Conservation (phyloP, 37 sponge, comb jelly and placozoan genomes). For the Hormiphora californensis region DNA sequence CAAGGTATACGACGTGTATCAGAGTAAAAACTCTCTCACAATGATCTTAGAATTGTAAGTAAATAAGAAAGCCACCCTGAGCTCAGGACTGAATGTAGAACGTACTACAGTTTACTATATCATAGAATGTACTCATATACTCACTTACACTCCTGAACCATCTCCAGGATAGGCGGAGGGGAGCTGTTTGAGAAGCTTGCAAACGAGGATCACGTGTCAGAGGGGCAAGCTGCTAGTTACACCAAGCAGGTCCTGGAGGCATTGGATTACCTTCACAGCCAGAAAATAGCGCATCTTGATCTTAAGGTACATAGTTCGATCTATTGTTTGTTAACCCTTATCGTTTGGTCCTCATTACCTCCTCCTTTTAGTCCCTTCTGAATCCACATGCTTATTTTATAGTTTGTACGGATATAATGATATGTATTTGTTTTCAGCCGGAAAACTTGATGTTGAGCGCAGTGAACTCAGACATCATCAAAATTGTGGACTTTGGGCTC, state of each 20-base stretch:
- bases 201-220: constrained; percentile 46
- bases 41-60: constrained; percentile 51
- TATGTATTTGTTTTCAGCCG: constrained; percentile 10
- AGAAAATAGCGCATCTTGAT: constrained; percentile 46
- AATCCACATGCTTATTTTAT: no score
- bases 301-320: no score
- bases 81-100: no score
- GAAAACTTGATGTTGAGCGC: constrained; percentile 50
- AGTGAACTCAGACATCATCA: constrained; percentile 16
- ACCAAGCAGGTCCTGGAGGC: constrained; percentile 51
- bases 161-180: constrained; percentile 14
- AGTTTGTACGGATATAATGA: no score
- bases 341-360: no score
- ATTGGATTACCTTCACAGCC: constrained; percentile 2
- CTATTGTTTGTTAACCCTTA: no score
- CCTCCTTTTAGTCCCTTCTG: no score
- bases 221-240: constrained; percentile 47
- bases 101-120: no score
- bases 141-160: not conserved
- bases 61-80: not conserved
- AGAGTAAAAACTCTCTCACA: constrained; percentile 29
- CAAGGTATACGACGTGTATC: constrained; percentile 42
- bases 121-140: no score
- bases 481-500: constrained; percentile 43
- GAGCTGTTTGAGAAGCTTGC: constrained; percentile 51